Base-by-base conservation (phyloP, 2,888 invertebrate species). In the Chymomyza fuscimana region DNA sequence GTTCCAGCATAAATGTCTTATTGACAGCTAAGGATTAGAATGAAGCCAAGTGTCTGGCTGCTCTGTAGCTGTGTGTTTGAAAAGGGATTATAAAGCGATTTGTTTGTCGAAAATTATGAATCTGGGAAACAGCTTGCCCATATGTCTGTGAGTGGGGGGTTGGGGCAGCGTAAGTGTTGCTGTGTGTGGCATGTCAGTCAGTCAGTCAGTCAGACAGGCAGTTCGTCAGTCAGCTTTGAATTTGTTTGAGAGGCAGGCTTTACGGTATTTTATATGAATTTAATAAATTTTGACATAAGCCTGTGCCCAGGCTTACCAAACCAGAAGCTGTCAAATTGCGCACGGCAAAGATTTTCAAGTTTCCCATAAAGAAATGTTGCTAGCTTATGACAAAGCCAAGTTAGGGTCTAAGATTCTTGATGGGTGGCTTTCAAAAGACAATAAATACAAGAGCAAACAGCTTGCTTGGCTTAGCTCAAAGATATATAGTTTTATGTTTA, bases 41-140 rank as follows among this genome's bases (percentile, higher is more conserved):
- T 76, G 76, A 80, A 84, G 77, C 76, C 86, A 80, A 83, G 86
- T 81, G 81, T 65, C 76, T 74, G 79, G 50, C 22, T 6, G 36
- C 36, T 29, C 40, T 29, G 40, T 61, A 32, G 56, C 40, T 65
- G 73, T 76, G 72, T 79, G 80, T 86, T 83, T 82, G 84, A 80
- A 86, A 86, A 80, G 83, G 83, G 83, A 86, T 83, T 83, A 83
- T 83, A 83, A 86, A 86, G 86, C 83, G 83, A 83, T 86, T 83
- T 83, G 83, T 86, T 83, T 86, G 83, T 84, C 74, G 79, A 84
- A 80, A 83, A 83, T 83, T 83, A 83, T 83, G 83, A 83, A 83
- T 84, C 83, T 86, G 83, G 74, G 84, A 82, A 77, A 22, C 54
- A 22, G 66, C 54, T 54, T n/a, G 54, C 54, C 10, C 15, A n/a